These are phyloP conservation scores for Deroplatys truncata DNA, from an alignment of 2,888 invertebrate species.

Conservation along the genomic window DNA sequence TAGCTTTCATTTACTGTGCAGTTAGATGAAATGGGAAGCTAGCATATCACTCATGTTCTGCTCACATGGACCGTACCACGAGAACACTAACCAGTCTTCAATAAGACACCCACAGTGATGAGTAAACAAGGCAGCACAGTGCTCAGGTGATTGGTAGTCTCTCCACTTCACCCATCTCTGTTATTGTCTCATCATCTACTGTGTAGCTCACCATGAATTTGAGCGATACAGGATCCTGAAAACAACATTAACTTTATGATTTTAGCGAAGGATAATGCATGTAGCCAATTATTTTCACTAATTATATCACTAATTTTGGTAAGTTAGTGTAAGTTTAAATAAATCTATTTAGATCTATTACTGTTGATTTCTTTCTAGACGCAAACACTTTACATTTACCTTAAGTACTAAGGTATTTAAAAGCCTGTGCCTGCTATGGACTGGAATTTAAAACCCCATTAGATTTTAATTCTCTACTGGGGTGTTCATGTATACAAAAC, in stretches of 20 bases:
- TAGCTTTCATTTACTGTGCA: not conserved
- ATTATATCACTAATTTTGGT: not conserved
- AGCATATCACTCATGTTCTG: not conserved
- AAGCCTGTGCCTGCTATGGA: no score
- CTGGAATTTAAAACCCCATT: no score
- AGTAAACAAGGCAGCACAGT: not conserved
- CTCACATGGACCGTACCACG: not conserved
- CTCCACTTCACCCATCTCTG: constrained; percentile 73
- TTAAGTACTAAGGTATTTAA: no score
- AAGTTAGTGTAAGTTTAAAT: no score
- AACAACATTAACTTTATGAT: constrained; percentile 1
- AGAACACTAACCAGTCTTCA: not conserved
- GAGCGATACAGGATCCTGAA: constrained; percentile 52
- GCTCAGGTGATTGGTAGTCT: constrained; percentile 47
- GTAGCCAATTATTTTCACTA: not conserved
- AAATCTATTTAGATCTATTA: no score
- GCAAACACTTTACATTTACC: no score
- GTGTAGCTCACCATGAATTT: constrained; percentile 74
- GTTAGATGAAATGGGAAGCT: not conserved
- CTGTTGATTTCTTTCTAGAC: no score
- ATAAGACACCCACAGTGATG: not conserved
- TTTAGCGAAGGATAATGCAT: not conserved
- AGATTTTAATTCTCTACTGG: no score
- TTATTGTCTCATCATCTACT: constrained; percentile 70
- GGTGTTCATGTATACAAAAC: no score